phyloP scores from a whole-genome alignment of 2,888 invertebrate species.

The Pollenia griseotomentosa region DNA sequence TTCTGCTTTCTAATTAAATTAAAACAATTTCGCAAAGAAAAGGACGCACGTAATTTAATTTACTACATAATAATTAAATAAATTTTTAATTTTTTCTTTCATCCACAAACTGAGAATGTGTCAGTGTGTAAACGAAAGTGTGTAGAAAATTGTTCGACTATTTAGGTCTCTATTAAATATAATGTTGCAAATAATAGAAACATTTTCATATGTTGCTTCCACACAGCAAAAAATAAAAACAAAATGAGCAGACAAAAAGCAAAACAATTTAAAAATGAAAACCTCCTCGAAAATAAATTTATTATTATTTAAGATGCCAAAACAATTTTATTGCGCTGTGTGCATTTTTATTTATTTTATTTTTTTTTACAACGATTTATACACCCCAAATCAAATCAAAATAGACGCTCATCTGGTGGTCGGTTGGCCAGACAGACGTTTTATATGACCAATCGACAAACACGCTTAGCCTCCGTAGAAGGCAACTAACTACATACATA shows the following conservation, averaged over 20 bases:
- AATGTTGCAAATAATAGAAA: slow-evolving; percentile 66
- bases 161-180: slow-evolving; percentile 68
- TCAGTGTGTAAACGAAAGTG: not conserved
- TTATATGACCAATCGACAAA: slow-evolving; percentile 36
- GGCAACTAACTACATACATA: not conserved
- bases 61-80: not conserved
- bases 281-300: slow-evolving; percentile 67
- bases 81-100: not conserved
- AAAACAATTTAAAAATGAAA: slow-evolving; percentile 53
- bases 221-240: slow-evolving; percentile 5
- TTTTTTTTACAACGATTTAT: slow-evolving; percentile 60
- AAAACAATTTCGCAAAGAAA: not conserved
- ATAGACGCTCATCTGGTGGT: slow-evolving; percentile 26
- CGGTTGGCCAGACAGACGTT: slow-evolving; percentile 5
- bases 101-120: not conserved
- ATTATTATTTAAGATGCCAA: slow-evolving; percentile 71
- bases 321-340: slow-evolving; percentile 70
- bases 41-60: slow-evolving; percentile 37
- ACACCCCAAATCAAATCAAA: slow-evolving; percentile 58
- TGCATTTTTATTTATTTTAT: slow-evolving; percentile 68
- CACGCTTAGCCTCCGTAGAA: not conserved
- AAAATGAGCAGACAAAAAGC: not conserved
- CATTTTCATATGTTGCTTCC: slow-evolving; percentile 11
- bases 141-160: slow-evolving; percentile 28
- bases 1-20: not conserved